Percentiles rank a stretch among this genome's conserved stretches.
These are phyloP conservation scores for Apodemia duryi DNA, from an alignment of 2,888 invertebrate species.

Conservation along the genomic window DNA sequence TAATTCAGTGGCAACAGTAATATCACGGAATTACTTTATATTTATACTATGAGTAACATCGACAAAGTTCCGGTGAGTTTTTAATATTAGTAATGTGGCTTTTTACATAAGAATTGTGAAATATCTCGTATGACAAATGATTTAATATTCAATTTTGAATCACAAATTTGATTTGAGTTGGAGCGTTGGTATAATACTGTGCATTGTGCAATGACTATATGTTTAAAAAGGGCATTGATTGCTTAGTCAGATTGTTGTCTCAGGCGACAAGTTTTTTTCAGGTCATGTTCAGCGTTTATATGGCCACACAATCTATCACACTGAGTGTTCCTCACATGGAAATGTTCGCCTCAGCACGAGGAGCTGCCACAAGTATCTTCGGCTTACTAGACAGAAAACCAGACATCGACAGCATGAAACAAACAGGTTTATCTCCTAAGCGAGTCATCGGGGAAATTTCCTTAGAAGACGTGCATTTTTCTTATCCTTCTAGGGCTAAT, in stretches of 20 bases:
- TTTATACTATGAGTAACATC: too few relatives aligned
- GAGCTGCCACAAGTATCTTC: conserved; percentile 86
- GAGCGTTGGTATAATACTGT: too few relatives aligned
- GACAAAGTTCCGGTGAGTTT: too few relatives aligned
- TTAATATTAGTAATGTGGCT: too few relatives aligned
- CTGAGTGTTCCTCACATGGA: conserved; percentile 87
- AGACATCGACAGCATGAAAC: conserved; percentile 83
- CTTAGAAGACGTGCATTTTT: conserved; percentile 85
- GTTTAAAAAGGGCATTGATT: too few relatives aligned
- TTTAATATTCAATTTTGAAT: too few relatives aligned
- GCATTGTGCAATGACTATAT: too few relatives aligned
- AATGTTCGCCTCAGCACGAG: conserved; percentile 84
- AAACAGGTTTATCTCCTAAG: conserved; percentile 79
- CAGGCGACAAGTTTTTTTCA: conserved; percentile 35
- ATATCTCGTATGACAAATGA: too few relatives aligned
- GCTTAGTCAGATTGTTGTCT: background rate
- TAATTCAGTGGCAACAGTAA: too few relatives aligned
- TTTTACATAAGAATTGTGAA: too few relatives aligned
- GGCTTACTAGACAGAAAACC: conserved; percentile 85
- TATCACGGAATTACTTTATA: too few relatives aligned
- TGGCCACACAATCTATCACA: conserved; percentile 88
- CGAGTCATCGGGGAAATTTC: conserved; percentile 83
- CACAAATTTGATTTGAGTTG: too few relatives aligned
- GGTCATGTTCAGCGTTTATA: conserved; percentile 86
- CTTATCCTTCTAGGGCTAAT: conserved; percentile 88